Base-by-base conservation (phyloP, 1,140 invertebrate genomes). In the Temnothorax nylanderi region DNA sequence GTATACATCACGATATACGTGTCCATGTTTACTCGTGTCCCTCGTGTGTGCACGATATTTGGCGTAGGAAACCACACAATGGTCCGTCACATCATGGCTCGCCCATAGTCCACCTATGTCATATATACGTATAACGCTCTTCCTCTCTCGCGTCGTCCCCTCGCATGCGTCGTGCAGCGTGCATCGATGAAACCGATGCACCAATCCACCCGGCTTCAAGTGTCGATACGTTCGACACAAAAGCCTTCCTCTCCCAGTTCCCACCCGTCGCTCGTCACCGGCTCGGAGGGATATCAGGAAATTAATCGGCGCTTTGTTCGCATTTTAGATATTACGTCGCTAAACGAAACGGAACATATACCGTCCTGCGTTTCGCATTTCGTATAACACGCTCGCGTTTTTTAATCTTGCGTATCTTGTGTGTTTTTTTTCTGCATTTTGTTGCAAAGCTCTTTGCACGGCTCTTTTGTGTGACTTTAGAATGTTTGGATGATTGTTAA, bases 21-120 rank as follows among this genome's bases (percentile, higher is more conserved):
- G 58, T 44, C 18, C 60, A 21, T 87, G 84, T 89, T 87, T 90
- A 86, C 67, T 65, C 77, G 72, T 80, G 81, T 76, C 67, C 69
- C 65, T 18, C n/a, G 80, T 84, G 44, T 44, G 56, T 16, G 80
- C 64, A 54, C 74, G 86, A 86, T 93, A 91, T 93, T 93, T 93
- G 87, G 88, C 87, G 76, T 87, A 86, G 88, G 87, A 90, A 89
- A 91, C 89, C 89, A 69, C 89, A 91, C 89, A 91, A 91, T 91
- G 72, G 89, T 74, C 87, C 77, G 89, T 90, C 89, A 90, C 89
- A 88, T 84, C 89, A 77, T 89, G 88, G 54, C 89, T 75, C 86
- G 80, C 77, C 88, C 81, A 81, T 88, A 64, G 74, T 69, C 75
- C 74, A 87, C 75, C 80, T 81, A 49, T 49, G 85, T 56, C 72